These are phyloP conservation scores for Gymnopithys bicolor DNA, from an alignment of 2,797 vertebrate species.

Conservation along the genomic window DNA sequence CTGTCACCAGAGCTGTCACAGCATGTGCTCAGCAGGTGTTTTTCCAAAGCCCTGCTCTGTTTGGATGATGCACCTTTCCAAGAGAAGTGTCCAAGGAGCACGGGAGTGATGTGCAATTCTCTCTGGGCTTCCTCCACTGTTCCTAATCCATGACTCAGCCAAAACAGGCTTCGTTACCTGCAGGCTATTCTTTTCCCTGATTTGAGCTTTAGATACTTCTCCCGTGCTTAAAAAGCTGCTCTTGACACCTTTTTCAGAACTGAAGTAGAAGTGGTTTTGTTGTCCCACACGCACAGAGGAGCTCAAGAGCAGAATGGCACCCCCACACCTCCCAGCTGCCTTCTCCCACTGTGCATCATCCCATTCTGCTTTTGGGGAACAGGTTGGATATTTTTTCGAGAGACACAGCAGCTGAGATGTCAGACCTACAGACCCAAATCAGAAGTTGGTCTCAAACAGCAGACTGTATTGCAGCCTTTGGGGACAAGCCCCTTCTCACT, in stretches of 20 bases:
- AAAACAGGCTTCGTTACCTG: not conserved
- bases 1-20: accelerated
- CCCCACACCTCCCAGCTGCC: not conserved
- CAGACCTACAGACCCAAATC: too few species aligned
- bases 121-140: not conserved
- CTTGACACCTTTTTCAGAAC: not conserved
- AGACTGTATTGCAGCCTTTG: not conserved
- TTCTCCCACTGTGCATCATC: not conserved
- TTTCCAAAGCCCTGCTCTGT: not conserved
- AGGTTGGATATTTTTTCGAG: accelerated
- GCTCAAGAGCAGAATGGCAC: not conserved
- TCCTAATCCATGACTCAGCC: not conserved
- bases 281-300: not conserved
- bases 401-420: not conserved
- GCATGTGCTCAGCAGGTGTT: not conserved
- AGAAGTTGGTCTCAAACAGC: accelerated
- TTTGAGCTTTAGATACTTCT: not conserved
- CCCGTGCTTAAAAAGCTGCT: not conserved
- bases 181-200: not conserved
- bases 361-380: accelerated
- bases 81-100: not conserved
- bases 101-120: not conserved
- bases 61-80: not conserved
- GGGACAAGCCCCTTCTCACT: not conserved
- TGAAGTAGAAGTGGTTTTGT: not conserved